Evolutionary conservation across 2,888 invertebrate genomes (phyloP).

Genomic region (Philonicus albiceps): DNA sequence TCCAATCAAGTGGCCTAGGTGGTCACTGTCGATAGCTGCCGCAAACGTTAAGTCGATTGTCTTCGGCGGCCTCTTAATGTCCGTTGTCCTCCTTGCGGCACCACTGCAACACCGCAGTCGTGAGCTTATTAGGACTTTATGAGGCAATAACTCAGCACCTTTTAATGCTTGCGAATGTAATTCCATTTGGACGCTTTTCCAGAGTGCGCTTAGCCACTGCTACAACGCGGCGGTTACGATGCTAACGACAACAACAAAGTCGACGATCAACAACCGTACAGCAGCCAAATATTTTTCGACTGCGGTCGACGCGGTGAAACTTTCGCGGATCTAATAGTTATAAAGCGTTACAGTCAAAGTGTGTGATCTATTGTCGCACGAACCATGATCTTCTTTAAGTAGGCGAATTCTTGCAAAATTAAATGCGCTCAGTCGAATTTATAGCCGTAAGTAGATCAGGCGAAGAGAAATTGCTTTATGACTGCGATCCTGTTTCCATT

Average conservation of each 20-base stretch:
- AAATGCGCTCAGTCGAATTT: neutral
- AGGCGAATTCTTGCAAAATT: neutral
- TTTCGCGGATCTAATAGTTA: neutral
- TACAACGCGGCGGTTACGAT: neutral
- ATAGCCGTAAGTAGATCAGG: conserved; percentile 9
- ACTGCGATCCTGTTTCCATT: neutral
- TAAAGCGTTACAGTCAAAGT: neutral
- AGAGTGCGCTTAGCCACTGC: neutral
- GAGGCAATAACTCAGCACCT: conserved; percentile 36
- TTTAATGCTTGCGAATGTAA: neutral
- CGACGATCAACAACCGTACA: neutral
- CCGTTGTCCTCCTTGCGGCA: neutral
- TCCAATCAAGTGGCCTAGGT: neutral
- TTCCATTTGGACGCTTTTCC: conserved; percentile 23
- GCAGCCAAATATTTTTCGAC: neutral
- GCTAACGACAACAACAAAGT: no score
- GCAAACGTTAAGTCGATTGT: neutral
- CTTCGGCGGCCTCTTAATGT: neutral
- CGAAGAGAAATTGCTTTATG: neutral
- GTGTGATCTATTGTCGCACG: neutral
- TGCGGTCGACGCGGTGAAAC: neutral
- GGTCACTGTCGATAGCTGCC: neutral
- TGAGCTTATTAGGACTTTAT: conserved; percentile 41
- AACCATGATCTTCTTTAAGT: neutral
- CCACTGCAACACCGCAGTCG: conserved; percentile 5